Evolutionary conservation across 2,888 invertebrate genomes (phyloP), one percentile per base, ranked within the genome.

Genomic region (Eristalinus aeneus): DNA sequence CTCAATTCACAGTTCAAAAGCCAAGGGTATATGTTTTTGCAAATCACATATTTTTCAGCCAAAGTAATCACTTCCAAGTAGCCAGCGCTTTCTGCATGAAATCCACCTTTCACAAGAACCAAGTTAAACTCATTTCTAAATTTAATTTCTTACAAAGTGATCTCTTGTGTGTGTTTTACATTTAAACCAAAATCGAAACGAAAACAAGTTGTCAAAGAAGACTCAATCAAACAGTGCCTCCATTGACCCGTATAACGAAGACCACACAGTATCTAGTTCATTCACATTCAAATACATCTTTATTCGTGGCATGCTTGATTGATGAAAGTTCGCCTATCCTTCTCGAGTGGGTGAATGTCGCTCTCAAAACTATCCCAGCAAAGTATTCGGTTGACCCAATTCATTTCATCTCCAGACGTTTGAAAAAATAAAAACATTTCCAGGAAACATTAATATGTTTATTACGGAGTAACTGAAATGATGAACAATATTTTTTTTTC

Each of bases 371-470:
- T 56, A 34, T n/a, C 31, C 34, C 67, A 68, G n/a, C 54, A 67
- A 67, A 67, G 32, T 12, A 54, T 46, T 56, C 68, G 16, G 56
- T 23, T 69, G 56, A 69, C 68, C 68, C 56, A 34, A 56, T 34
- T 56, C 23, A 10, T 16, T 32, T 8, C n/a, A 39, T 39, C 46
- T 46, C 16, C 46, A 5, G 46, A 46, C 5, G 16, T 8, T 46
- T 16, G n/a, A n/a, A n/a, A n/a, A 16, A 46, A n/a, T 23, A 9
- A 36, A 69, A 58, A 58, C n/a, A n/a, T 69, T 23, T 36, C 56
- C 34, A 34, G 23, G 36, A 58, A n/a, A 23, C 34, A 34, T 58
- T 34, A 56, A 31, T 56, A 69, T 27, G 36, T 23, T 58, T 56
- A 58, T 69, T 58, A 58, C 36, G 5, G n/a, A n/a, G n/a, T n/a